Base-by-base conservation (phyloP, 2,797 vertebrate species). In the Galago senegalensis region DNA sequence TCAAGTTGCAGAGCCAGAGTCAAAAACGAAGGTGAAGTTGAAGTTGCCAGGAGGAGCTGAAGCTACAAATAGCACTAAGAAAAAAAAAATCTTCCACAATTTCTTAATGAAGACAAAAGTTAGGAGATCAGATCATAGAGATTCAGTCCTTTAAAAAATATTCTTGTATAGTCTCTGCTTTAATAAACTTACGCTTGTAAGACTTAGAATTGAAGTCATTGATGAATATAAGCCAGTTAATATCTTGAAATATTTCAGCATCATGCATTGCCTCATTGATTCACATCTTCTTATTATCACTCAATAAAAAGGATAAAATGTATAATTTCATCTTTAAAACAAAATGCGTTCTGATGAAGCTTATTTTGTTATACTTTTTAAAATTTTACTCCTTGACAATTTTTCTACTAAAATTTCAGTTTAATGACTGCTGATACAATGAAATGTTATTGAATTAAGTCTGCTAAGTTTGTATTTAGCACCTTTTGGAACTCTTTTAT, bases 31-130 rank as follows among this genome's bases (percentile, higher is more conserved):
- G 80, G 92, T 98, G 6, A 98, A 98, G 79, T 98, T 98, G 23
- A 98, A 98, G 79, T 98, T 98, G 23, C 98, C 99, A 37, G 98
- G 99, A 65, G 98, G 98, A 95, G 99, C 99, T 6, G 99, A 99
- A 98, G 98, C 97, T 27, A 96, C 98, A 77, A 31, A 96, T 98
- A 76, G 99, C 99, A 43, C 58, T 99, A 89, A 89, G 99, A 99
- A 94, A 99, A 98, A 99, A 99, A 0, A 99, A 98, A 97, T 97
- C 98, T 99, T 86, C 98, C 98, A 56, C 67, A 97, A 0, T 98
- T 99, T 91, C 97, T 99, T 87, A 96, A 97, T 87, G 98, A 98
- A 89, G 99, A 99, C 96, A 97, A 97, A 87, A 98, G 98, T 77
- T 25, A 98, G 88, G 97, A 96, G 61, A 23, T 60, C 53, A 76